Percentiles rank a stretch among this genome's conserved stretches.
phyloP scores from a whole-genome alignment of 2,797 vertebrate genomes.

The Tiaroga cobitis region DNA sequence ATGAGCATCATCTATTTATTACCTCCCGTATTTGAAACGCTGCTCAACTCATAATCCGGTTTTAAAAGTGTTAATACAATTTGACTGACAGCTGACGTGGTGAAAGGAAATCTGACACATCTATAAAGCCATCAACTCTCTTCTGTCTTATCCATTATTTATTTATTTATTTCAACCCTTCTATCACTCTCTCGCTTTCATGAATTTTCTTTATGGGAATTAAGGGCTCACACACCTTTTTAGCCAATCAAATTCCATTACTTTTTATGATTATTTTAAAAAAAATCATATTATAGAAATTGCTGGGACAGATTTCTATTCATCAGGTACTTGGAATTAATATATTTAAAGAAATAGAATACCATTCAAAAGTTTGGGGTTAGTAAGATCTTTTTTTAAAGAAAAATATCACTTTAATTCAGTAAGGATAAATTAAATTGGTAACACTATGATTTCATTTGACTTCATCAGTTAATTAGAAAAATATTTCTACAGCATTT shows the following conservation, averaged over 20 bases:
- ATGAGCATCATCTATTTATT: not conserved
- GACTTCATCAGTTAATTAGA: too few species aligned
- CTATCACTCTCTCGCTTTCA: slow-evolving; percentile 32
- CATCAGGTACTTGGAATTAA: not conserved
- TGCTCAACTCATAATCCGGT: not conserved
- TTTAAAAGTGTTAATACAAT: not conserved
- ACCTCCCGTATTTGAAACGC: not conserved
- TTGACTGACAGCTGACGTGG: not conserved
- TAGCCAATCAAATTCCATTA: not conserved
- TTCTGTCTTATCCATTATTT: slow-evolving; percentile 43
- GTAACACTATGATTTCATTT: too few species aligned
- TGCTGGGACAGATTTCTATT: not conserved
- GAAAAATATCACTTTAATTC: not conserved
- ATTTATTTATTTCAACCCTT: slow-evolving; percentile 44
- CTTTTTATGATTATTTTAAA: not conserved
- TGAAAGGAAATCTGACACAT: not conserved
- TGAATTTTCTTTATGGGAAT: slow-evolving; percentile 13
- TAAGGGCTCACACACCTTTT: not conserved
- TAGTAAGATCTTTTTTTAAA: not conserved
- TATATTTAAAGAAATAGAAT: not conserved
- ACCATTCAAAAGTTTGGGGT: not conserved
- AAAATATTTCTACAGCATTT: too few species aligned
- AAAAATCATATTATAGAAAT: not conserved
- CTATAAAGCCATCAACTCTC: too few species aligned
- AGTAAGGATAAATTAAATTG: not conserved